phyloP scores from a whole-genome alignment of 2,888 invertebrate species.

The Lissonota sp. region DNA sequence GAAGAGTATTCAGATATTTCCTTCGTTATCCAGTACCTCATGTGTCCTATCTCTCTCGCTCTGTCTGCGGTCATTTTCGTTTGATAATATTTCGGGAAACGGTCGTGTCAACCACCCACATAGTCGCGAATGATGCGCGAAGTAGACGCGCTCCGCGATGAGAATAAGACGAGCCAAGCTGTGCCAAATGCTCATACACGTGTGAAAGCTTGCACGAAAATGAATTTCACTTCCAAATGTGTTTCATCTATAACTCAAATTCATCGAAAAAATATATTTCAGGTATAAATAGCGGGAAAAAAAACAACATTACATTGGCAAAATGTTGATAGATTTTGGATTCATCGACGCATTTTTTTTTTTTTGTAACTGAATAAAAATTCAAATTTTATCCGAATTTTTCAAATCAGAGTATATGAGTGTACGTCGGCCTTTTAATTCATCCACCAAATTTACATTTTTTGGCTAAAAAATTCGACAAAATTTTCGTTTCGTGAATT shows the following conservation, averaged over 20 bases:
- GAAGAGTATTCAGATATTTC: too few relatives aligned
- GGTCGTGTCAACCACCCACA: constrained; percentile 55
- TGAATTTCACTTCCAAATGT: too few relatives aligned
- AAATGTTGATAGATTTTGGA: too few relatives aligned
- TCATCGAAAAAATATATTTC: too few relatives aligned
- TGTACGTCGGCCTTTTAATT: background rate
- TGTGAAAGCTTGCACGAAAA: too few relatives aligned
- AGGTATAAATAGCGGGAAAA: too few relatives aligned
- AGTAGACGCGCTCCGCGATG: constrained; percentile 47
- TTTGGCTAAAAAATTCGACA: background rate
- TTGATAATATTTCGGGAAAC: constrained; percentile 67
- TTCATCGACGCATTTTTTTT: too few relatives aligned
- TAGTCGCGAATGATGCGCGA: constrained; percentile 16
- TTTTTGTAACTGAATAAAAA: too few relatives aligned
- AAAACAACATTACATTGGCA: too few relatives aligned
- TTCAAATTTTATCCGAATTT: background rate
- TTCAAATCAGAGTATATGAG: background rate
- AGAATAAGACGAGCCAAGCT: constrained; percentile 48
- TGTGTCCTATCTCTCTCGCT: background rate
- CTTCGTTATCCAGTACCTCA: too few relatives aligned
- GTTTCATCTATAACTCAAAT: too few relatives aligned
- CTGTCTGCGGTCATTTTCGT: constrained; percentile 46
- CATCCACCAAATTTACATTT: background rate
- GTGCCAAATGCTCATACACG: constrained; percentile 14
- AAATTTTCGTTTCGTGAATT: background rate